Conservation (phyloP, 2,797 vertebrate species). For the Rhabdomys pumilio region DNA sequence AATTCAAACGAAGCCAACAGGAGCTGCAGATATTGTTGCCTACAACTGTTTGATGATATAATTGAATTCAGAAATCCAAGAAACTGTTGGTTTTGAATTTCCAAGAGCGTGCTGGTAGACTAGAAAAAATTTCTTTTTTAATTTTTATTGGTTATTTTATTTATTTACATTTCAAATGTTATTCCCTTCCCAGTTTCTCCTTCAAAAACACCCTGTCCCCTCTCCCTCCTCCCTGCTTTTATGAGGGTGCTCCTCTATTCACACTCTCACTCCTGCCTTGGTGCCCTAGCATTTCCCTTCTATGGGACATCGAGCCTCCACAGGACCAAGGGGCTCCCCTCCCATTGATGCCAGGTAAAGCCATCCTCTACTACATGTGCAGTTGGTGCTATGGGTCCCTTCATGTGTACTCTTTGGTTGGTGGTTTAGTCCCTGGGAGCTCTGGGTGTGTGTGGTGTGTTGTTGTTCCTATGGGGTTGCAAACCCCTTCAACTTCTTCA, state of each 20-base stretch:
- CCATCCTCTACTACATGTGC: background rate
- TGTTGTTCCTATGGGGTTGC: background rate
- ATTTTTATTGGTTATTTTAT: background rate
- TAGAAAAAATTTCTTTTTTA: background rate
- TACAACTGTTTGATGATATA: background rate
- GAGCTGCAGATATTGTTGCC: background rate
- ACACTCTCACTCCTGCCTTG: background rate
- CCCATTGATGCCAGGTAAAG: background rate
- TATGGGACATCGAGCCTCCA: background rate
- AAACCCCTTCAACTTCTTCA: background rate
- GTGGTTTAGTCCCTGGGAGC: background rate
- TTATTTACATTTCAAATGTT: background rate
- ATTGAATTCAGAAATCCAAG: background rate
- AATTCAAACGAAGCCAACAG: background rate
- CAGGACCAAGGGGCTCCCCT: background rate
- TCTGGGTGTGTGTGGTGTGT: accelerated
- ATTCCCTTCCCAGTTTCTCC: background rate
- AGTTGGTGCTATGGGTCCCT: background rate
- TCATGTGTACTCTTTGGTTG: background rate
- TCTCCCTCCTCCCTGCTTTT: background rate
- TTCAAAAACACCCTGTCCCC: background rate
- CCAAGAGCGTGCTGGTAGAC: background rate
- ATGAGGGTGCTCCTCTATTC: background rate
- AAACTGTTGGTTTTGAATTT: background rate
- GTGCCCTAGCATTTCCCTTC: background rate